Evolutionary conservation across 2,113 vertebrate genomes (phyloP).

Genomic region (Platichthys flesus): DNA sequence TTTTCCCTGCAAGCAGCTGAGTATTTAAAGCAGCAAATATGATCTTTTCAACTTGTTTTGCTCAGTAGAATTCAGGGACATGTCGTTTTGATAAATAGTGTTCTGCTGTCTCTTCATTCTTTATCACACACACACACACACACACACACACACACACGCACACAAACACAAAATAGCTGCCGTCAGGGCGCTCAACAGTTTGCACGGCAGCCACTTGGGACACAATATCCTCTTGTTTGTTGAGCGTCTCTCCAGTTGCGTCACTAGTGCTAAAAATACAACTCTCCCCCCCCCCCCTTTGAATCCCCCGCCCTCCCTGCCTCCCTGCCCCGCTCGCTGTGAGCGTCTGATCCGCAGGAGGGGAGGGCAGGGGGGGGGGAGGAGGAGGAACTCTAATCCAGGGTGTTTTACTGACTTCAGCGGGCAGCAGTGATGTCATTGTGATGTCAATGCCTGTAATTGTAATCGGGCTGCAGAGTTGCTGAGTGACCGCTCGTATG

Average conservation of each 20-base stretch:
- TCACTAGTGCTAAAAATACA: conserved; percentile 81
- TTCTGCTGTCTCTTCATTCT: no score
- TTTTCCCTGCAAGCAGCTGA: neutral
- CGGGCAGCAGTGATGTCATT: conserved; percentile 89
- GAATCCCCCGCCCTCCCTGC: neutral
- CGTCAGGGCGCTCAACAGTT: conserved; percentile 61
- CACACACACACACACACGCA: conserved; percentile 12
- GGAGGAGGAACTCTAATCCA: conserved; percentile 67
- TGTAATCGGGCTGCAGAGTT: conserved; percentile 82
- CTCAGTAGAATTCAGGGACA: neutral
- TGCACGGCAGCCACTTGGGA: conserved; percentile 63
- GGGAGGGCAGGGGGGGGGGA: neutral
- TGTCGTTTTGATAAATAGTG: neutral
- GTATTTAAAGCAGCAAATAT: neutral
- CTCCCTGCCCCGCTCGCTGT: conserved; percentile 40
- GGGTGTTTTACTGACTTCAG: conserved; percentile 86
- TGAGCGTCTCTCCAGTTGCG: conserved; percentile 75
- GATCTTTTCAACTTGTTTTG: no score
- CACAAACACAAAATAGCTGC: neutral
- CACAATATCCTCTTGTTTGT: conserved; percentile 83
- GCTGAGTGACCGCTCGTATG: conserved; percentile 41
- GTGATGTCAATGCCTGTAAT: conserved; percentile 93
- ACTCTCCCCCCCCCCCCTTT: conserved; percentile 9
- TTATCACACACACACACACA: conserved; percentile 14
- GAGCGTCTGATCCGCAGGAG: conserved; percentile 33